These are phyloP conservation scores for Orius laevigatus DNA, from an alignment of 1,140 invertebrate genomes.

Conservation along the genomic window DNA sequence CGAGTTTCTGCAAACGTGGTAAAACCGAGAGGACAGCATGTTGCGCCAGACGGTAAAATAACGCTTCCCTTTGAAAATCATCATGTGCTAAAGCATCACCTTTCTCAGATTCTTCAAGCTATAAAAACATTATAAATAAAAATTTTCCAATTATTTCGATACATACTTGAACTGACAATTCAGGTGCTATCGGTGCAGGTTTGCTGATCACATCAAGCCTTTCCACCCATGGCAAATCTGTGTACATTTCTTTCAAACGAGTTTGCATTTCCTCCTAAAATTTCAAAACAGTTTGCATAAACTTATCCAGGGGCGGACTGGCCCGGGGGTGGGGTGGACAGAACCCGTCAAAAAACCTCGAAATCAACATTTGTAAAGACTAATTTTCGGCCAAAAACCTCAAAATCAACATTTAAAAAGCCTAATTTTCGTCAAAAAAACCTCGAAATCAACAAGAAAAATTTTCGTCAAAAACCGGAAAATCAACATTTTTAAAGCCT, in stretches of 20 bases:
- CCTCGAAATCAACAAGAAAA: too few species aligned
- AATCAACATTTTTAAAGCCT: too few species aligned
- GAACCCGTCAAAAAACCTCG: too few species aligned
- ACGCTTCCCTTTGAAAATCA: constrained; percentile 75
- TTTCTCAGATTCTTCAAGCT: constrained; percentile 44
- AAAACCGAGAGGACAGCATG: constrained; percentile 65
- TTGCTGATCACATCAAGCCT: constrained; percentile 58
- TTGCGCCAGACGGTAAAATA: constrained; percentile 87
- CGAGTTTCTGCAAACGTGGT: constrained; percentile 51
- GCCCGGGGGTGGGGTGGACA: too few species aligned
- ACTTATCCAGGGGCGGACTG: too few species aligned
- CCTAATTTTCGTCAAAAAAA: too few species aligned
- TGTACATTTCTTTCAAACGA: constrained; percentile 43
- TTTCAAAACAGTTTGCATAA: too few species aligned
- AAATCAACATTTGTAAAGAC: too few species aligned
- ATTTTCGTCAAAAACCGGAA: too few species aligned
- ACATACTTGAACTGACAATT: constrained; percentile 56
- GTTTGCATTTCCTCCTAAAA: constrained; percentile 34
- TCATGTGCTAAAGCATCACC: constrained; percentile 44
- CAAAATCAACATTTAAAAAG: too few species aligned
- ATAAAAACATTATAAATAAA: constrained; percentile 18
- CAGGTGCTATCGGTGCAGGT: constrained; percentile 65
- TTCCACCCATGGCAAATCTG: constrained; percentile 71
- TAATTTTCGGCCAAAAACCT: too few species aligned
- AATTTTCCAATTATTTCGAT: too few species aligned